Evolutionary conservation across 2,797 vertebrate genomes (phyloP).

Genomic region (Melopsittacus undulatus): DNA sequence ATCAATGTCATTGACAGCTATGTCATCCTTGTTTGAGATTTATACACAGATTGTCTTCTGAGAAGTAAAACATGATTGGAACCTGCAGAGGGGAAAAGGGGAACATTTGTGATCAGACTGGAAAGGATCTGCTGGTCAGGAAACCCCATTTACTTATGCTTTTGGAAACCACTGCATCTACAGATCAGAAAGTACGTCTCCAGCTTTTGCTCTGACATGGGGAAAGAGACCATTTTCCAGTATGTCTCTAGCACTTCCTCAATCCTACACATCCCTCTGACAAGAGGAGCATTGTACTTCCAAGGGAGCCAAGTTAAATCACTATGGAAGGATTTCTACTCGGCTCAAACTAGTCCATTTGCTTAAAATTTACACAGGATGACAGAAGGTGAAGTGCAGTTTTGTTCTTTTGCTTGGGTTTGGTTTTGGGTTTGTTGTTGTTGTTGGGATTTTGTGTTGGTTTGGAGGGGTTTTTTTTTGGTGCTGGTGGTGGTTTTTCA

Average conservation of each 20-base stretch:
- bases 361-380: neutral
- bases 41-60: neutral
- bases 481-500: neutral
- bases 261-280: neutral
- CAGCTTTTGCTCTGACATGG: neutral
- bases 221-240: conserved; percentile 8
- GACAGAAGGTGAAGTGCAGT: neutral
- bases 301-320: neutral
- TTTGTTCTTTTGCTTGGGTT: neutral
- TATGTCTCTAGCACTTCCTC: neutral
- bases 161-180: neutral
- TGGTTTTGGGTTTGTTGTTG: neutral
- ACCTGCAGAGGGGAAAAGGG: neutral
- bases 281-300: neutral
- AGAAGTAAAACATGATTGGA: neutral
- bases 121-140: neutral
- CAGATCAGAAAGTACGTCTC: neutral
- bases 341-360: neutral
- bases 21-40: neutral
- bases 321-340: neutral
- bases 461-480: neutral
- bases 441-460: neutral
- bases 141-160: neutral
- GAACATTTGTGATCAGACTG: neutral
- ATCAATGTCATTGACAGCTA: neutral